These are phyloP conservation scores for Lamellibrachia columna DNA, from an alignment of 2,888 invertebrate genomes.

Conservation along the genomic window DNA sequence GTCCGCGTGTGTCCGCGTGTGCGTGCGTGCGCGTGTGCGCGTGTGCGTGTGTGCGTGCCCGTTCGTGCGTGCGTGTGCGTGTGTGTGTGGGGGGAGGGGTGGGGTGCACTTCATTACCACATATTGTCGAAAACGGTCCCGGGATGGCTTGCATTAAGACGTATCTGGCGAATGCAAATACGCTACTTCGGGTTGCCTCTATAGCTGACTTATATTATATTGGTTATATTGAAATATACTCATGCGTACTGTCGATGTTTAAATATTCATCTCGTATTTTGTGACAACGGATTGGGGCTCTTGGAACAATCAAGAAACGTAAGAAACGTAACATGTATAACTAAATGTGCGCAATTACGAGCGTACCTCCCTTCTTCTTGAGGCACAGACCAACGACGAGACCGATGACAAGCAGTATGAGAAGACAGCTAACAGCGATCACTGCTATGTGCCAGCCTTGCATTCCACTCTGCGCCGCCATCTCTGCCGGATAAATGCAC, in stretches of 20 bases:
- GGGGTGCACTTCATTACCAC: too few relatives aligned
- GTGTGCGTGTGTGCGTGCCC: too few relatives aligned
- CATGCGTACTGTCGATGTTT: too few relatives aligned
- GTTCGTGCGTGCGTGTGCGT: too few relatives aligned
- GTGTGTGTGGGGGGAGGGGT: too few relatives aligned
- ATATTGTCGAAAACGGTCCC: background rate
- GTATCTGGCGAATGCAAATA: background rate
- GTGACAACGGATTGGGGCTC: too few relatives aligned
- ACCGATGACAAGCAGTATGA: background rate
- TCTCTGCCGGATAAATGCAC: background rate
- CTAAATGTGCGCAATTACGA: background rate
- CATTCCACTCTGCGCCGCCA: background rate
- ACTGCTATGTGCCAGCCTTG: slow-evolving; percentile 25
- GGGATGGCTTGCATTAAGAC: background rate
- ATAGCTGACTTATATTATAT: background rate
- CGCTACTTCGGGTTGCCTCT: background rate
- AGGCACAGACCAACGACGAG: slow-evolving; percentile 18
- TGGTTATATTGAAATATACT: background rate
- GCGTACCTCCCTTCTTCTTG: slow-evolving; percentile 20
- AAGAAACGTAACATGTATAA: too few relatives aligned
- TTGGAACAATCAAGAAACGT: too few relatives aligned
- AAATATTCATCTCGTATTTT: too few relatives aligned
- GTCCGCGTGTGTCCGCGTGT: too few relatives aligned
- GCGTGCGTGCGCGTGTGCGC: too few relatives aligned
- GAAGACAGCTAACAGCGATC: background rate